Evolutionary conservation across 2,113 vertebrate genomes (phyloP), one percentile per base, ranked within the genome.

Genomic region (Mesitornis unicolor): DNA sequence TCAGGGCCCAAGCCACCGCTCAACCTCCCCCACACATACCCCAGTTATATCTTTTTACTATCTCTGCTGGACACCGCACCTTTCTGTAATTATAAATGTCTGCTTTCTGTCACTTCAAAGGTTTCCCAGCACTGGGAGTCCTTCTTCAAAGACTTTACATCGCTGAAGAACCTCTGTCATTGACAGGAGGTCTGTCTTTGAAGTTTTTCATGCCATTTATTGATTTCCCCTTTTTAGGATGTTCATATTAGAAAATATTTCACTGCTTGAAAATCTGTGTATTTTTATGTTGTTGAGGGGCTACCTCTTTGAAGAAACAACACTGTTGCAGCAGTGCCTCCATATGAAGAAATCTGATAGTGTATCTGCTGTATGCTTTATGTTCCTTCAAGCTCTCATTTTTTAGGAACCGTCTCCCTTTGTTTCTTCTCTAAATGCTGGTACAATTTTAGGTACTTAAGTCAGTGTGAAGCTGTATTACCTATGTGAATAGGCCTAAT

Each of bases 71-170:
- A 98, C 98, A 98, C 98, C 91, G 96, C 98, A 98, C 98, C 98
- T 98, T 98, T 98, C 97, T 97, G 89, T 98, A 98, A 98, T 98
- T 98, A 98, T 98, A 98, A 98, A 98, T 98, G 98, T 98, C 98
- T 98, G 98, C 98, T 98, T 98, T 97, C 98, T 98, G 98, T 97
- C 98, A 98, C 98, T 98, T 98, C 98, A 98, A 98, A 98, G 98
- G 67, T 97, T 98, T 98, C 97, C 97, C 97, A 98, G 98, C 98
- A 89, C 98, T 98, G 97, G 98, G 98, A 98, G 97, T 97, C 98
- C 97, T 98, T 97, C 98, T 98, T 98, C 98, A 98, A 98, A 98
- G 98, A 97, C 96, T 98, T 98, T 92, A 96, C 98, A 96, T 97
- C 5, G 90, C 98, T 97, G 97, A 98, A 97, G 97, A 98, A 97